phyloP scores from a whole-genome alignment of 2,888 invertebrate species.

The Sericinus montela region DNA sequence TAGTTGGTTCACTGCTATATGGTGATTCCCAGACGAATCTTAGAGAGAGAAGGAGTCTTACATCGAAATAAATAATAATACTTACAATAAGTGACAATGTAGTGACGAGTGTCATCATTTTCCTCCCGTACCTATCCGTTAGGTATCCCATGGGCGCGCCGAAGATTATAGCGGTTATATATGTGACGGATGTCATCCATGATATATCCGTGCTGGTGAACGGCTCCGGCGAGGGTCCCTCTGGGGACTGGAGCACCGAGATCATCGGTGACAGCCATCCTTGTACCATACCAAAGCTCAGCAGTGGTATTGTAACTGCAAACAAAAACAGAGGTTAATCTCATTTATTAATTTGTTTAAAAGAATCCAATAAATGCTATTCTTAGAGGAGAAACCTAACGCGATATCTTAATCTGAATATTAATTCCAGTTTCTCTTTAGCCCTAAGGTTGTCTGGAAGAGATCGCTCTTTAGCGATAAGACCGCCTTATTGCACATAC shows the following conservation, averaged over 20 bases:
- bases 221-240: conserved; percentile 50
- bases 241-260: conserved; percentile 52
- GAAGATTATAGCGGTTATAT: conserved; percentile 66
- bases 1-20: too few species aligned
- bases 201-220: conserved; percentile 58
- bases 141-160: conserved; percentile 69
- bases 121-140: conserved; percentile 63
- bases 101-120: conserved; percentile 63
- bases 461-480: too few species aligned
- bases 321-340: conserved; percentile 11
- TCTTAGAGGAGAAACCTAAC: too few species aligned
- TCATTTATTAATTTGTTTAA: too few species aligned
- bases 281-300: conserved; percentile 71
- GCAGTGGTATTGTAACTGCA: conserved; percentile 64
- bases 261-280: conserved; percentile 74
- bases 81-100: conserved; percentile 64
- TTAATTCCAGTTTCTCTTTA: too few species aligned
- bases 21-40: too few species aligned
- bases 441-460: too few species aligned
- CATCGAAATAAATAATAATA: too few species aligned
- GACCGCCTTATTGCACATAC: too few species aligned
- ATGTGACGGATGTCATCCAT: conserved; percentile 68
- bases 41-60: too few species aligned
- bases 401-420: too few species aligned
- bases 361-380: too few species aligned